A percentile compares a stretch with the other conserved stretches of the same genome.
These are phyloP conservation scores for Corydoras maculifer DNA, from an alignment of 2,113 vertebrate genomes.

Conservation along the genomic window DNA sequence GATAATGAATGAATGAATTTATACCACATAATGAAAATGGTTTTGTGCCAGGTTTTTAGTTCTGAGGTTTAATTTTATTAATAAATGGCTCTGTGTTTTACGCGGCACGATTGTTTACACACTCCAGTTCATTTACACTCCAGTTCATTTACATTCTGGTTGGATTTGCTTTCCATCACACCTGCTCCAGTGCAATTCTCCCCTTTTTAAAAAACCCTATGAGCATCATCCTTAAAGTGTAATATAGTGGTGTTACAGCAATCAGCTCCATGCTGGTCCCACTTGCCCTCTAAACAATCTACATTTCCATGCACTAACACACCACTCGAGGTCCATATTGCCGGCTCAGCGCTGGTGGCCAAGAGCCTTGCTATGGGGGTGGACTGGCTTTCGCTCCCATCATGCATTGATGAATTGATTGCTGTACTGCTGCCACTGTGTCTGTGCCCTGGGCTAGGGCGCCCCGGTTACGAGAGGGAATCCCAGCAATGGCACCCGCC, in stretches of 20 bases:
- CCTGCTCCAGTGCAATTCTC: neutral
- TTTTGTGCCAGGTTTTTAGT: no score
- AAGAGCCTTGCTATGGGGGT: slow-evolving; percentile 23
- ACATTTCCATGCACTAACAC: slow-evolving; percentile 14
- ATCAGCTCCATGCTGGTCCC: slow-evolving; percentile 25
- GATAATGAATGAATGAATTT: no score
- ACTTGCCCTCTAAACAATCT: slow-evolving; percentile 13
- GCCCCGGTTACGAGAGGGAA: slow-evolving; percentile 73
- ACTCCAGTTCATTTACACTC: neutral
- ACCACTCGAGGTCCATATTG: neutral
- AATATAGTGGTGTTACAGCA: slow-evolving; percentile 23
- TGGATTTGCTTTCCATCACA: neutral
- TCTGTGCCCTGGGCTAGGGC: slow-evolving; percentile 70
- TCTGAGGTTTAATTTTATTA: no score
- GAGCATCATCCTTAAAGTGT: slow-evolving; percentile 16
- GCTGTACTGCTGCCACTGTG: slow-evolving; percentile 69
- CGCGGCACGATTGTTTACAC: neutral
- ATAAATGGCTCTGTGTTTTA: no score
- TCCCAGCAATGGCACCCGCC: slow-evolving; percentile 72
- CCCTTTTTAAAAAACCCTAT: slow-evolving; percentile 4
- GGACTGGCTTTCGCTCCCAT: slow-evolving; percentile 56
- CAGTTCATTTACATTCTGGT: neutral
- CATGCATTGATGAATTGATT: slow-evolving; percentile 72
- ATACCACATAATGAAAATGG: no score
- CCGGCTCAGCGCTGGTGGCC: slow-evolving; percentile 41